Conservation (phyloP, 1,140 invertebrate genomes). For the Drosophila busckii region DNA sequence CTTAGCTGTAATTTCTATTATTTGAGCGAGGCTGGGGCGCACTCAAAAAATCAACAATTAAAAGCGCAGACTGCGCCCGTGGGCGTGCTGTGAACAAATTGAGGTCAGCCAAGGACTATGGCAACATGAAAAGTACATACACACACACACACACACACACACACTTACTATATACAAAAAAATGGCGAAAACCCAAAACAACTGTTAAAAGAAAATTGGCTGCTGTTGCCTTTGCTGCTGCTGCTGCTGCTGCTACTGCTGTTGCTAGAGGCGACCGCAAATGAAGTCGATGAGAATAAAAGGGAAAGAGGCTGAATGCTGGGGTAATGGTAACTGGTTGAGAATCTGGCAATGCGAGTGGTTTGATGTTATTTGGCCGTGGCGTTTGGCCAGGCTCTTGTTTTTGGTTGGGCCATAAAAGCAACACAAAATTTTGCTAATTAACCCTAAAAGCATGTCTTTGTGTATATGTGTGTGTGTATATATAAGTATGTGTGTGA, state of each 20-base stretch:
- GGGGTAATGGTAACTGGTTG: conserved; percentile 18
- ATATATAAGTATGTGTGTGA: conserved; percentile 23
- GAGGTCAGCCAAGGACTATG: conserved; percentile 51
- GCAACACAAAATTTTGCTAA: conserved; percentile 75
- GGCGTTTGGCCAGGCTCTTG: conserved; percentile 63
- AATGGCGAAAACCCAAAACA: conserved; percentile 49
- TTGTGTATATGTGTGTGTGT: conserved; percentile 24
- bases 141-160: conserved; percentile 3
- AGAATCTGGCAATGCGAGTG: conserved; percentile 58
- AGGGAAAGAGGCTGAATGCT: not conserved
- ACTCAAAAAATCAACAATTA: conserved; percentile 70
- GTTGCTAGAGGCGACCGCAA: conserved; percentile 57
- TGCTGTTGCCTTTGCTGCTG: too few relatives aligned
- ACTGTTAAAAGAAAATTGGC: conserved; percentile 76
- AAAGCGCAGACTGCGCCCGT: conserved; percentile 67
- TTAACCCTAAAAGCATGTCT: conserved; percentile 71
- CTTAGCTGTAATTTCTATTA: conserved; percentile 73
- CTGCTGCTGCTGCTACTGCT: too few relatives aligned
- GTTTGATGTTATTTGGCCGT: too few relatives aligned
- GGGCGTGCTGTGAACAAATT: conserved; percentile 69
- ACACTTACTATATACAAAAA: not conserved
- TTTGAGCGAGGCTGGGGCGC: conserved; percentile 31
- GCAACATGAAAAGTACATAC: conserved; percentile 14
- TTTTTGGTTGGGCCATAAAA: conserved; percentile 66
- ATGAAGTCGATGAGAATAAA: conserved; percentile 54